Evolutionary conservation across 2,113 vertebrate species (phyloP), one percentile per base, ranked within the genome.

Genomic region (Nothobranchius furzeri): DNA sequence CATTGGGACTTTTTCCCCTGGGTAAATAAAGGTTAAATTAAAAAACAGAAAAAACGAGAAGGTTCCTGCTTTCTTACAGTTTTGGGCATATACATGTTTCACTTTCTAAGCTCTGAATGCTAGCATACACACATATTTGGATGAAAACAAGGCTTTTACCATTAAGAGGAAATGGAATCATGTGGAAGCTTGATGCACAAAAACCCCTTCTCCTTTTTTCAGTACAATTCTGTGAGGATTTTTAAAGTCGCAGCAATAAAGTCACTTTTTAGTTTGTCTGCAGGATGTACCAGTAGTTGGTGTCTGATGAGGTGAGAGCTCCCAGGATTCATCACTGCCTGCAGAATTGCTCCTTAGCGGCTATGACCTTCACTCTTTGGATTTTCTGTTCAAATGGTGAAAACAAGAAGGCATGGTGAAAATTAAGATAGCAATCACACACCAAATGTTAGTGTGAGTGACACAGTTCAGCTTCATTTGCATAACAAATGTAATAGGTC

Each of bases 401-500:
- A 70, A 78, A 61, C 42, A 58, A 55, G 60, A 65, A 51, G 7
- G 47, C 58, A 37, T 14, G 12, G 25, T 15, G 12, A 62, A 61
- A 64, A 53, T 43, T 7, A 20, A 60, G 68, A 62, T 49, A 37
- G 56, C 63, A 68, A 67, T 70, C 54, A 45, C 45, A 68, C 46
- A 25, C 64, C 37, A 73, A 79, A 76, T 66, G 68, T 78, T 84
- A 74, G 61, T 13, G 30, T 68, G 75, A 64, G 30, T 68, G 75
- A 64, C 75, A 62, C 57, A 66, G 50, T 53, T 74, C 64, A 48
- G 20, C 51, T 64, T 73, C 1, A 64, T 70, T 73, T 82, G 55
- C 70, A 74, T 72, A 49, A 66, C 63, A 83, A 81, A 83, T 75
- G 63, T 46, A 53, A 72, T 12, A 59, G 64, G 75, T 70, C 70